phyloP scores from a whole-genome alignment of 2,797 vertebrate species.

The Gallinago solitaria region DNA sequence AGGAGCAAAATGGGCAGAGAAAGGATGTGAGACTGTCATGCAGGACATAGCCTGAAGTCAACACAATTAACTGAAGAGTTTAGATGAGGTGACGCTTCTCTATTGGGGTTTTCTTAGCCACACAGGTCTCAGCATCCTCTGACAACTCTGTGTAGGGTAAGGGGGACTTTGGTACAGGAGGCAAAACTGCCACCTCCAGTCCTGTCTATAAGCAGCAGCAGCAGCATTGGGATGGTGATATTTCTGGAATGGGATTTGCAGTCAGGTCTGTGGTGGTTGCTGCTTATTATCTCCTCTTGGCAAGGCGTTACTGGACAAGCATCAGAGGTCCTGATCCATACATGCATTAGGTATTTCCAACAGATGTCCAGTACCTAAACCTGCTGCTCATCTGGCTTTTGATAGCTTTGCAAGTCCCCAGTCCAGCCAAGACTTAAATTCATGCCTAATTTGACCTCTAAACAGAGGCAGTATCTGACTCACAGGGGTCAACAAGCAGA shows the following conservation, averaged over 20 bases:
- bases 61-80: rapidly evolving
- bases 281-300: not conserved
- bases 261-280: not conserved
- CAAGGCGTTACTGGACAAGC: not conserved
- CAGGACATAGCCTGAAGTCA: not conserved
- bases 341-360: not conserved
- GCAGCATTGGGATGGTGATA: not conserved
- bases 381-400: not conserved
- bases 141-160: rapidly evolving
- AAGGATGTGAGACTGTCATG: not conserved
- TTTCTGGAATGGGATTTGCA: not conserved
- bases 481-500: not conserved
- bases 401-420: not conserved
- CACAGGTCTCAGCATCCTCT: rapidly evolving
- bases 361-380: not conserved
- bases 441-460: not conserved
- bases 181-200: not conserved
- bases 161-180: not conserved
- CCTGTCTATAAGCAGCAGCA: not conserved
- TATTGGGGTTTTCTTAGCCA: not conserved
- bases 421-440: not conserved
- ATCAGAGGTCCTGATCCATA: not conserved
- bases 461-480: not conserved
- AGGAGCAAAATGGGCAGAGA: not conserved
- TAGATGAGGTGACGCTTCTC: rapidly evolving